Conservation (phyloP, 2,113 vertebrate genomes). For the Theristicus caerulescens region DNA sequence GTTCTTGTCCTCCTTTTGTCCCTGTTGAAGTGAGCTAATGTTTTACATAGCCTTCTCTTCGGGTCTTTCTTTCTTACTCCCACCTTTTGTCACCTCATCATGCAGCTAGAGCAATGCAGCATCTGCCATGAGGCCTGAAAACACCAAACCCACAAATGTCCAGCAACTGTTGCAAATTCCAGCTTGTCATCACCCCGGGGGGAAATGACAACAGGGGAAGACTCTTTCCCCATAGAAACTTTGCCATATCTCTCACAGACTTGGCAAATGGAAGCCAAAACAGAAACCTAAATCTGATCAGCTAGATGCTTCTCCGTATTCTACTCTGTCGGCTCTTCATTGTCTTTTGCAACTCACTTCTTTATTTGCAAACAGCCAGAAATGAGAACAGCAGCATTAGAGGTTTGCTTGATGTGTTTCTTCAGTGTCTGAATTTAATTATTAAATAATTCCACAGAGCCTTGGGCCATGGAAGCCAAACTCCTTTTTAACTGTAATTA, state of each 20-base stretch:
- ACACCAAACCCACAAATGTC: background rate
- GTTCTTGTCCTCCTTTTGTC: background rate
- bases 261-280: background rate
- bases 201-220: background rate
- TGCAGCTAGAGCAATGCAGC: background rate
- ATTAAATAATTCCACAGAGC: background rate
- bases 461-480: background rate
- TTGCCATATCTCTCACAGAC: rapidly evolving
- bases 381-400: background rate
- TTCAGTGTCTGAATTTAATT: background rate
- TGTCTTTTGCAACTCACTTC: background rate
- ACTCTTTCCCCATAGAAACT: background rate
- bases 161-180: background rate
- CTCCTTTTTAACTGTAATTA: background rate
- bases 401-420: background rate
- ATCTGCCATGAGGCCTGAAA: background rate
- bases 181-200: background rate
- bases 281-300: background rate
- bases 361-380: background rate
- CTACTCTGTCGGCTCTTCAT: background rate
- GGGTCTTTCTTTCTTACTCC: background rate
- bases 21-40: background rate
- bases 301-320: background rate
- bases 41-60: background rate
- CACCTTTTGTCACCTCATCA: background rate